Percentiles rank a stretch among this genome's conserved stretches.
Evolutionary conservation across 2,888 invertebrate genomes (phyloP).

Genomic region (Drosophila birchii): DNA sequence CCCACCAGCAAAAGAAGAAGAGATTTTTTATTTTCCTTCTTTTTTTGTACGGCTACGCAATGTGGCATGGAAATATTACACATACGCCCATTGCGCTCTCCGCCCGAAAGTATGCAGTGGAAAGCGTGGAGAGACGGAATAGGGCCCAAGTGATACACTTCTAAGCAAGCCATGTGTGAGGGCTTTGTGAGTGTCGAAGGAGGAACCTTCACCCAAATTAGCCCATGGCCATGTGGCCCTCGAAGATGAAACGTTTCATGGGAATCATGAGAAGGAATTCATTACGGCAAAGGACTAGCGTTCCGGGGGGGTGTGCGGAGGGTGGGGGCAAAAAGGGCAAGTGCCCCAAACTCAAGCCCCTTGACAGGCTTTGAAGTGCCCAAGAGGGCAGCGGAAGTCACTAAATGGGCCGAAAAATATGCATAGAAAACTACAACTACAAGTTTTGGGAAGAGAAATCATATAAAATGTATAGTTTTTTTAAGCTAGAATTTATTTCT

Average conservation of each 20-base stretch:
- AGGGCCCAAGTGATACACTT: conserved; percentile 17
- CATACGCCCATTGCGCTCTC: conserved; percentile 39
- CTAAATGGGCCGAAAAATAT: conserved; percentile 8
- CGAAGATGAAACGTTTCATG: conserved; percentile 46
- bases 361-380: conserved; percentile 36
- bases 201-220: conserved; percentile 48
- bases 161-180: conserved; percentile 31
- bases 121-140: neutral
- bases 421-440: neutral
- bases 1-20: conserved; percentile 9
- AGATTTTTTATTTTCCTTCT: conserved; percentile 21
- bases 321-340: neutral
- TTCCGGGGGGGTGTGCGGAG: neutral
- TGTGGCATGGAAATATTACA: conserved; percentile 47
- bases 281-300: conserved; percentile 27
- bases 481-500: too few species aligned
- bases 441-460: neutral
- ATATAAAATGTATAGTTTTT: neutral
- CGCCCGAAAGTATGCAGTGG: conserved; percentile 43
- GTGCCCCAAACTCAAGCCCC: conserved; percentile 34
- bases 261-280: conserved; percentile 42
- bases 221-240: conserved; percentile 44
- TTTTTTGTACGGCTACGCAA: conserved; percentile 31
- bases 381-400: neutral
- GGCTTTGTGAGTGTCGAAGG: conserved; percentile 33